Evolutionary conservation across 2,113 vertebrate species (phyloP), one percentile per base, ranked within the genome.

Genomic region (Chionomys nivalis): DNA sequence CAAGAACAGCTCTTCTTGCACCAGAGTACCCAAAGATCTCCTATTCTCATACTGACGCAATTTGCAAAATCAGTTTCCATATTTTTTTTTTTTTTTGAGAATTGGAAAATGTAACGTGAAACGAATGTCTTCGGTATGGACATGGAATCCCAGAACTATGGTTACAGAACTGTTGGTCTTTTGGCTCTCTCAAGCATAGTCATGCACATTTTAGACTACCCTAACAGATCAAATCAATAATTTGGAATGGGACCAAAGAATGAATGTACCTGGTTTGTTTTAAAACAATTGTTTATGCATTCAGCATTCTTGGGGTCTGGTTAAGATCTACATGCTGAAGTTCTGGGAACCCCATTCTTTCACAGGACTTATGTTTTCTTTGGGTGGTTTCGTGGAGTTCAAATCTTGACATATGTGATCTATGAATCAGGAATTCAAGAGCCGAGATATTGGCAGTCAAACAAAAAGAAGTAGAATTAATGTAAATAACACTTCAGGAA

Each of bases 281-380:
- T 89, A 96, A 93, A 97, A 91, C 28, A 94, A 92, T 33, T 1
- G 0, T 3, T 14, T 78, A 8, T 75, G 83, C 58, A 93, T 90
- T 90, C 96, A 87, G 96, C n/a, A 72, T 72, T 76, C 86, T 44
- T 61, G 86, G 78, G n/a, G 65, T 73, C 58, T 88, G 63, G 94
- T 92, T 81, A 73, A 94, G 26, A 68, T 83, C 83, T 91, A 70
- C 94, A 90, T 65, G 86, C 44, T 91, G 72, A 88, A 65, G 70
- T 95, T 96, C 89, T 97, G 88, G 91, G 76, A 82, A 68, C 9
- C 28, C 52, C 9, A 13, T 55, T 79, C 19, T 93, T 82, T 83
- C n/a, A 94, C 82, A 93, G 94, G 39, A 95, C 81, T 61, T 78
- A 33, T 94, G 65, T 96, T 93, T 36, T 94, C 90, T 96, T 96